Evolutionary conservation across 1,140 invertebrate species (phyloP).

Genomic region (Coenobita brevimanus): DNA sequence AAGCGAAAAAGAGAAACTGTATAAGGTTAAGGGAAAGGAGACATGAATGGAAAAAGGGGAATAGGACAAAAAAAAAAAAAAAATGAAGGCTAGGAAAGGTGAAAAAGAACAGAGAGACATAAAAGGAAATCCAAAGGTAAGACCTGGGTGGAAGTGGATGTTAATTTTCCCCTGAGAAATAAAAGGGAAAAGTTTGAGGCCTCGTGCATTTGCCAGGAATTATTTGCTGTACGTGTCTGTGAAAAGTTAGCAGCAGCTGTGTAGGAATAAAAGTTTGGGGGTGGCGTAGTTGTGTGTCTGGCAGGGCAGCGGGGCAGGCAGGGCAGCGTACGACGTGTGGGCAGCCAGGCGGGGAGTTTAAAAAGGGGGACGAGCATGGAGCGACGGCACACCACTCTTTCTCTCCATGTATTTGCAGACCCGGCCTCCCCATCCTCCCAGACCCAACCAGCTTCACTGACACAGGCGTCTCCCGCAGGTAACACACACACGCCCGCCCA

Average conservation of each 20-base stretch:
- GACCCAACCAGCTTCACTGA: conserved; percentile 62
- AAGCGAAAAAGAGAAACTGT: no score
- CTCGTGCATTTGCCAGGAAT: no score
- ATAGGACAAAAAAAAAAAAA: background rate
- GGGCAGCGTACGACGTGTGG: no score
- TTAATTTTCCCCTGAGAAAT: background rate
- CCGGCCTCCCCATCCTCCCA: conserved; percentile 51
- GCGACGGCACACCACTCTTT: conserved; percentile 25
- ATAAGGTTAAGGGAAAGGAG: background rate
- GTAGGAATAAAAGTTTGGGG: no score
- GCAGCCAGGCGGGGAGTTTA: no score
- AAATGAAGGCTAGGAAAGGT: background rate
- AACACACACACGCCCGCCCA: conserved; percentile 30
- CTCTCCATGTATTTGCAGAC: conserved; percentile 55
- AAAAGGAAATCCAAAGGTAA: background rate
- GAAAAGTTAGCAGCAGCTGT: no score
- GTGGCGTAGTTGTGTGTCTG: no score
- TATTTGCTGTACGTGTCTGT: no score
- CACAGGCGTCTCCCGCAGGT: conserved; percentile 59
- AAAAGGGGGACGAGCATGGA: background rate
- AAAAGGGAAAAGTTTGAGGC: no score
- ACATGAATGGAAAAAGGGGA: background rate
- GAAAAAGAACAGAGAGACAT: background rate
- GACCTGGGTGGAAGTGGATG: background rate
- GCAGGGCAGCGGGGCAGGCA: no score